Percentiles rank a stretch among this genome's conserved stretches.
Conservation (phyloP, 2,888 invertebrate species). For the Acanthosepion pharaonis region DNA sequence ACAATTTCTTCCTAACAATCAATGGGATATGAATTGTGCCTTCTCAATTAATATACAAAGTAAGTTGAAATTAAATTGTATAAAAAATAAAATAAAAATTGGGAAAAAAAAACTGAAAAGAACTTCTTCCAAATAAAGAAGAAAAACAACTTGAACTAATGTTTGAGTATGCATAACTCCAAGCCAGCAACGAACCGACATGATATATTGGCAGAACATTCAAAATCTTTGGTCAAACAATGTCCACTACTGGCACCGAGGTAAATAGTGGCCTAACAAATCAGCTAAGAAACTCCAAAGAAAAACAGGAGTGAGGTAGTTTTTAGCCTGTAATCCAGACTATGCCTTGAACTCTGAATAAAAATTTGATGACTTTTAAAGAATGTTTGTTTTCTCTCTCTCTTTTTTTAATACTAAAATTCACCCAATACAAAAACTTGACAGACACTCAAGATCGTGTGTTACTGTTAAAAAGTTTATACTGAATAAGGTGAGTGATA, state of each 20-base stretch:
- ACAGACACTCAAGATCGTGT: no score
- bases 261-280: conserved; percentile 20
- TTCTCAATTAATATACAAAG: background rate
- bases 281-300: background rate
- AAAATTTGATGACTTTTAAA: background rate
- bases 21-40: conserved; percentile 8
- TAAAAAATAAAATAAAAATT: background rate
- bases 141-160: background rate
- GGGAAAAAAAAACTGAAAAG: background rate
- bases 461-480: no score
- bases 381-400: background rate
- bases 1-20: background rate
- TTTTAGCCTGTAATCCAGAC: conserved; percentile 33
- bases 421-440: no score
- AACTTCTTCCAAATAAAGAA: background rate
- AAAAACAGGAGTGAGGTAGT: background rate
- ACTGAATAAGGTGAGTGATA: no score
- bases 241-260: background rate
- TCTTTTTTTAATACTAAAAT: background rate
- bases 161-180: background rate
- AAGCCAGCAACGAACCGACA: background rate
- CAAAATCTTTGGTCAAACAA: background rate
- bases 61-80: background rate
- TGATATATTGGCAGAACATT: background rate
- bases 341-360: conserved; percentile 5